Evolutionary conservation across 2,797 vertebrate species (phyloP).

Genomic region (Sciurus vulgaris): DNA sequence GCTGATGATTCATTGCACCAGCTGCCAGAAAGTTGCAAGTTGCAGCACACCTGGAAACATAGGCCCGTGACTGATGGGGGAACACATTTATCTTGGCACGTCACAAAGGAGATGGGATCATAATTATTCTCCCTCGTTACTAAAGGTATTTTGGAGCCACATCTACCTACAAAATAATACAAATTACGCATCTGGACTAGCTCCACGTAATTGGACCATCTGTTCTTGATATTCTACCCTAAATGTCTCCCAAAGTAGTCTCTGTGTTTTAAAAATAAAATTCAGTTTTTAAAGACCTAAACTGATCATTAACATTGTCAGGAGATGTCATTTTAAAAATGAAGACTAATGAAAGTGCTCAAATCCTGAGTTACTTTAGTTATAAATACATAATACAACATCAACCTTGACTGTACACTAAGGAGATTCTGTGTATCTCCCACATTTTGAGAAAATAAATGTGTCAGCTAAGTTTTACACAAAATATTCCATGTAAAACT

Average conservation of each 20-base stretch:
- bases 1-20: slow-evolving; percentile 61
- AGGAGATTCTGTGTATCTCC: not conserved
- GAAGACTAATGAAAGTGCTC: slow-evolving; percentile 18
- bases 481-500: not conserved
- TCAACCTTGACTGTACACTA: not conserved
- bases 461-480: not conserved
- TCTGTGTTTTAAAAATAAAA: slow-evolving; percentile 50
- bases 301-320: not conserved
- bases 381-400: not conserved
- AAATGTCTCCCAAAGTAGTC: slow-evolving; percentile 63
- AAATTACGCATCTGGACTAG: slow-evolving; percentile 76
- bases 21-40: slow-evolving; percentile 66
- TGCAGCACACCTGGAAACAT: slow-evolving; percentile 75
- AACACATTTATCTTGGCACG: slow-evolving; percentile 81
- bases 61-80: slow-evolving; percentile 63
- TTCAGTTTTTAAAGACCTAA: slow-evolving; percentile 52
- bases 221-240: slow-evolving; percentile 49
- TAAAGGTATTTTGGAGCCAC: slow-evolving; percentile 78
- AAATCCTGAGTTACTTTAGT: slow-evolving; percentile 9
- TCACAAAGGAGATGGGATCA: slow-evolving; percentile 55
- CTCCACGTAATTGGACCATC: slow-evolving; percentile 65
- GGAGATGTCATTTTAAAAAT: not conserved
- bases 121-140: slow-evolving; percentile 58
- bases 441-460: slow-evolving; percentile 57
- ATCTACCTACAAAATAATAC: slow-evolving; percentile 74